phyloP scores from a whole-genome alignment of 2,888 invertebrate genomes.

The Caenorhabditis afra region DNA sequence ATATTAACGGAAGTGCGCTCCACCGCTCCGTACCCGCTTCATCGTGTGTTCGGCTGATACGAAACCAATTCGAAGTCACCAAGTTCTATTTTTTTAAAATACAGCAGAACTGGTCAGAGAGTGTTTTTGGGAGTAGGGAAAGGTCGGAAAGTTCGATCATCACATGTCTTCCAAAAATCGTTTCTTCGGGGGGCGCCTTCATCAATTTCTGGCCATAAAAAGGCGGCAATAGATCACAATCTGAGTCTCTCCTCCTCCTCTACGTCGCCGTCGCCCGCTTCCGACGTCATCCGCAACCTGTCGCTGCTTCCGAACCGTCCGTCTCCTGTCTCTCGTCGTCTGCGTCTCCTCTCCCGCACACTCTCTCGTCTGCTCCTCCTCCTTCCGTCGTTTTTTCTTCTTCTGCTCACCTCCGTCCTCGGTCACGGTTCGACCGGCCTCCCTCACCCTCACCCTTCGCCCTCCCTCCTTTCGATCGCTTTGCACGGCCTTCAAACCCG shows the following conservation, averaged over 20 bases:
- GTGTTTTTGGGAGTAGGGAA: neutral
- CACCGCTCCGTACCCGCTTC: too few species aligned
- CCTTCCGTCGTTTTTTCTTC: slow-evolving; percentile 19
- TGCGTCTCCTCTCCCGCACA: slow-evolving; percentile 8
- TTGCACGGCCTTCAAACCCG: slow-evolving; percentile 50
- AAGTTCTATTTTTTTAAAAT: too few species aligned
- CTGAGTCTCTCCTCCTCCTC: slow-evolving; percentile 25
- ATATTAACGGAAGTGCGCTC: neutral
- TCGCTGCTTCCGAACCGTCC: slow-evolving; percentile 9
- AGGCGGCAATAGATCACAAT: slow-evolving; percentile 43
- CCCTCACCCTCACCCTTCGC: neutral
- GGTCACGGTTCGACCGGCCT: slow-evolving; percentile 1
- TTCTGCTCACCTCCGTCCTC: slow-evolving; percentile 3
- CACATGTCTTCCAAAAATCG: slow-evolving; percentile 33
- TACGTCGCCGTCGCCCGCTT: slow-evolving; percentile 11
- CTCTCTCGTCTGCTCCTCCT: neutral
- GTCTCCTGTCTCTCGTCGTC: neutral
- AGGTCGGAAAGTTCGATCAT: slow-evolving; percentile 6
- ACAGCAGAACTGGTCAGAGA: too few species aligned
- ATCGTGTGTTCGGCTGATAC: too few species aligned
- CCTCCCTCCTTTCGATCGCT: neutral
- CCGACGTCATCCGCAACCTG: slow-evolving; percentile 50
- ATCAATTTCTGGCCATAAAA: slow-evolving; percentile 32
- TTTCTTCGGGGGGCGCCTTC: slow-evolving; percentile 5
- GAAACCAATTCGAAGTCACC: too few species aligned